These are phyloP conservation scores for Synanthedon myopaeformis DNA, from an alignment of 2,888 invertebrate species.

Conservation along the genomic window DNA sequence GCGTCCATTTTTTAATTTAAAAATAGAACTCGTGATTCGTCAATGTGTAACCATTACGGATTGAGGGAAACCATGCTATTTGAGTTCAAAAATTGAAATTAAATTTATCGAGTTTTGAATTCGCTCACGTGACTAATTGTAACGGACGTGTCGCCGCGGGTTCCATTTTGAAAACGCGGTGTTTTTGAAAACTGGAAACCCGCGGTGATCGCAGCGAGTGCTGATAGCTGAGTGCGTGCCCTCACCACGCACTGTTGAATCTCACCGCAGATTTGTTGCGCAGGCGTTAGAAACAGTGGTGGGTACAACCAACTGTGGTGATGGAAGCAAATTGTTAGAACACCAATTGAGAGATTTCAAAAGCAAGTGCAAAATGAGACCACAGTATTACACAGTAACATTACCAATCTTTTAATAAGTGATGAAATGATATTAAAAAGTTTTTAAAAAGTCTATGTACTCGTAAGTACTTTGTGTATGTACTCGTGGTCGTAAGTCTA, in stretches of 20 bases:
- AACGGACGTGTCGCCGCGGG: constrained; percentile 36
- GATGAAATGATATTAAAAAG: no score
- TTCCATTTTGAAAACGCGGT: constrained; percentile 6
- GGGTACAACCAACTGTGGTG: neutral
- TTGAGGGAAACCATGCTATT: no score
- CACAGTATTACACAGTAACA: no score
- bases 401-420: no score
- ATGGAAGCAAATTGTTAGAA: constrained; percentile 2
- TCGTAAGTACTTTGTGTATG: no score
- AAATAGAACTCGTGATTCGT: no score
- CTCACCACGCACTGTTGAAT: constrained; percentile 1
- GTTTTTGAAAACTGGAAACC: constrained; percentile 4
- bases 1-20: no score
- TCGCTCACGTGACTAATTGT: constrained; percentile 30
- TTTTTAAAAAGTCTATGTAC: no score
- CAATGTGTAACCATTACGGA: no score
- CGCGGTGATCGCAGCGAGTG: constrained; percentile 15
- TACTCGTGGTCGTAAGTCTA: no score
- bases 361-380: no score
- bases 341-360: no score
- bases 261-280: neutral
- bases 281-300: neutral
- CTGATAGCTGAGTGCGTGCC: constrained; percentile 2
- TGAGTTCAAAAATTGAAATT: constrained; percentile 20
- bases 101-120: constrained; percentile 27